Percentiles rank a stretch among this genome's conserved stretches.
phyloP scores from a whole-genome alignment of 2,888 invertebrate genomes.

The Mellilla xanthometata region DNA sequence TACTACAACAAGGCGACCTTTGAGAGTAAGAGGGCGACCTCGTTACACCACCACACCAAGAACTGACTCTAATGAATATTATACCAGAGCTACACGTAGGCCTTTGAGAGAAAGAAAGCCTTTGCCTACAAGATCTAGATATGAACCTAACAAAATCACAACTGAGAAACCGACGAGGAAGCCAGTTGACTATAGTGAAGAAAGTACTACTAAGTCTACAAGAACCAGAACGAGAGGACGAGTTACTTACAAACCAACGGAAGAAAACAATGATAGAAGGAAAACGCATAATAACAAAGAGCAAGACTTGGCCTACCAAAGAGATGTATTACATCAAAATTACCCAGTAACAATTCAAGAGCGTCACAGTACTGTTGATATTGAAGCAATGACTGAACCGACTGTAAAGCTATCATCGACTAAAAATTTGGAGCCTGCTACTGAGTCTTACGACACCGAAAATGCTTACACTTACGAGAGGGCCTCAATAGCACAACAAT shows the following conservation, averaged over 20 bases:
- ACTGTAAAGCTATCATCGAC: slow-evolving; percentile 36
- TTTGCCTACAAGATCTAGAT: slow-evolving; percentile 53
- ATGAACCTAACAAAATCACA: slow-evolving; percentile 68
- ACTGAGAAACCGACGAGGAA: slow-evolving; percentile 59
- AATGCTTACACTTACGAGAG: slow-evolving; percentile 72
- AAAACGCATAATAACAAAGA: slow-evolving; percentile 52
- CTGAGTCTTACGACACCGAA: slow-evolving; percentile 60
- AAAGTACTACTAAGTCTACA: slow-evolving; percentile 59
- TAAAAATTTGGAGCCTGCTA: slow-evolving; percentile 43
- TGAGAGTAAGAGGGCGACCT: slow-evolving; percentile 63
- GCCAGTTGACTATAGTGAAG: slow-evolving; percentile 41
- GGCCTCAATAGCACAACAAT: slow-evolving; percentile 54
- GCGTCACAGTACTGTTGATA: slow-evolving; percentile 70
- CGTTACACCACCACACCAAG: slow-evolving; percentile 68
- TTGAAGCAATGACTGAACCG: slow-evolving; percentile 64
- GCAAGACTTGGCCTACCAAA: slow-evolving; percentile 82
- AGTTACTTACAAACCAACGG: slow-evolving; percentile 73
- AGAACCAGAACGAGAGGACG: slow-evolving; percentile 76
- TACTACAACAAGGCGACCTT: slow-evolving; percentile 47
- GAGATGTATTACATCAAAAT: slow-evolving; percentile 85
- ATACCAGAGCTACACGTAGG: slow-evolving; percentile 71
- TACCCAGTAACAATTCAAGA: slow-evolving; percentile 83
- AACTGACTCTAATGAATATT: slow-evolving; percentile 65
- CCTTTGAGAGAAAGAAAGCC: slow-evolving; percentile 80
- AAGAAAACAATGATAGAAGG: slow-evolving; percentile 60